Evolutionary conservation across 2,113 vertebrate genomes (phyloP).

Genomic region (Centropus bengalensis): DNA sequence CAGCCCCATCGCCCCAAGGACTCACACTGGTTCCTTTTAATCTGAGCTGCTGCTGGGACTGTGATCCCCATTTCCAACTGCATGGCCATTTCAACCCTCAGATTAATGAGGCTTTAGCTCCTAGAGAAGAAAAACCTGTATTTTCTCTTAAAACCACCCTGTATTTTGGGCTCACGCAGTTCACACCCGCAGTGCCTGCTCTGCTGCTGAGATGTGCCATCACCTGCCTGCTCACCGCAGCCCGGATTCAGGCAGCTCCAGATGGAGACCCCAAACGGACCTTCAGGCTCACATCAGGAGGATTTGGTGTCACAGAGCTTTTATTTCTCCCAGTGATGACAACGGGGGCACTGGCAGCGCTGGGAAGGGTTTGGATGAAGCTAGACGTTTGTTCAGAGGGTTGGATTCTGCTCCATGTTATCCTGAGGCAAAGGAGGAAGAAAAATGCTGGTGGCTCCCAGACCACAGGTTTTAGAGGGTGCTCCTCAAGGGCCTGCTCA

Average conservation of each 20-base stretch:
- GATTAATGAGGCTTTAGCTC: neutral
- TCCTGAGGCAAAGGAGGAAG: neutral
- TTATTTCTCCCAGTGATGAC: rapidly evolving
- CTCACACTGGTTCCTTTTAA: neutral
- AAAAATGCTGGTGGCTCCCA: neutral
- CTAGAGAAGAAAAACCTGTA: neutral
- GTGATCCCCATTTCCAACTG: neutral
- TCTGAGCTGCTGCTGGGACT: neutral
- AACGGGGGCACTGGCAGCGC: neutral
- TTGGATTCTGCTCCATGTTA: neutral
- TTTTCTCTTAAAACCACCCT: neutral
- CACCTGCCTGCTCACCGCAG: neutral
- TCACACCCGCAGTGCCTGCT: neutral
- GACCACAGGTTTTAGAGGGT: neutral
- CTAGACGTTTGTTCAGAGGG: neutral
- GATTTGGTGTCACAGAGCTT: neutral
- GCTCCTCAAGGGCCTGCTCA: neutral
- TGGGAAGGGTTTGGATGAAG: neutral
- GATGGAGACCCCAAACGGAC: neutral
- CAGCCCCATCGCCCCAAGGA: rapidly evolving
- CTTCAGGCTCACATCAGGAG: neutral
- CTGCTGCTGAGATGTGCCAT: neutral
- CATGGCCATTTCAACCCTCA: neutral
- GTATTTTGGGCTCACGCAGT: neutral
- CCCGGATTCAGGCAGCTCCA: neutral